Base-by-base conservation (phyloP, 2,888 invertebrate species). In the Entomobrya proxima region DNA sequence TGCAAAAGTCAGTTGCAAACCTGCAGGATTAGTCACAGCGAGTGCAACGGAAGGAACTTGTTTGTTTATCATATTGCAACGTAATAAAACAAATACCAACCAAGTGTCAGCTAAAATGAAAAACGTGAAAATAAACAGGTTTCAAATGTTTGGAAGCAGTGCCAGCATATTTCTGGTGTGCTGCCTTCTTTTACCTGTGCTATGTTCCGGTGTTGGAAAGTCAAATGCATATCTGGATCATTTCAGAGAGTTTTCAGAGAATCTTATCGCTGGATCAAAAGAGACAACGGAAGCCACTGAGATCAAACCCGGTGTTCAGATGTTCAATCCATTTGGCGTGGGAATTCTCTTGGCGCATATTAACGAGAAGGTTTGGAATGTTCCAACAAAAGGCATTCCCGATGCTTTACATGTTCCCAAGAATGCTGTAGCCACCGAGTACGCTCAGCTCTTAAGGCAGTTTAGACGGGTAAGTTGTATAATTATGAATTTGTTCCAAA, bases 261-360 rank as follows among this genome's bases (percentile, higher is more conserved):
- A 86, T 32, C 55, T 74, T 2, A 86, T 86, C 24, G 21, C 74
- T 30, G 50, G 44, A 30, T 52, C 86, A 13, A 86, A 83, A 30
- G 78, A 86, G 44, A 78, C 86, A 4, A 72, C 82, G 0, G 86
- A 86, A 58, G 86, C 86, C 0, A 83, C 81, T 3, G 86, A 86
- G n/a, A 86, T 78, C 3, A 86, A 83, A 24, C 86, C 86, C 1
- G 86, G 86, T 21, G 61, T 86, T 32, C 78, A 78, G 30, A 58
- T 86, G 52, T 86, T 83, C n/a, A 86, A 83, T 35, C 61, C 83
- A 18, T 86, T 86, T 32, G 86, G 86, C 5, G 61, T 86, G 5
- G 83, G 86, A 2, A 83, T 84, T 24, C 37, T 86, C 15, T 55
- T 87, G 30, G 87, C 87, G 15, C 74, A 84, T n/a, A 87, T 87